Evolutionary conservation across 2,888 invertebrate species (phyloP), one percentile per base, ranked within the genome.

Genomic region (Pollenia labialis): DNA sequence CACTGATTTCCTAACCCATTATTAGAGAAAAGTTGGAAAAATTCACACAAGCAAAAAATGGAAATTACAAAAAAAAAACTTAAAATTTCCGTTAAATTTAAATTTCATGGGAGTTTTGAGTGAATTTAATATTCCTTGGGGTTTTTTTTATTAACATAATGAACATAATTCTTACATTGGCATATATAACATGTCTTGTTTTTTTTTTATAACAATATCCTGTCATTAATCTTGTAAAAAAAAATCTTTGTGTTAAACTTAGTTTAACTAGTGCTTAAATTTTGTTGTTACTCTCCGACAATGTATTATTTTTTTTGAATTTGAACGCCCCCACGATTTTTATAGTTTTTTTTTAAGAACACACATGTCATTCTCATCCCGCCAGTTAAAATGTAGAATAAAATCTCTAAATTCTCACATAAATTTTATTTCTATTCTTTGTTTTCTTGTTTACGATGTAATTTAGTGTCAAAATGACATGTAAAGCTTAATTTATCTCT

Each of bases 401-500:
- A 84, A 54, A 52, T 58, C 44, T 60, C 10, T 10, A 66, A 58
- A 44, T 77, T 83, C 83, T 72, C 83, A 83, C 77, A 72, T 83
- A 58, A 79, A 79, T 64, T 79, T 83, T 32, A 50, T 52, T 81
- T 66, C 18, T 52, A 18, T 81, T 58, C 18, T 64, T 75, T 76
- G 69, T 60, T 69, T 48, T 69, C 46, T 64, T 60, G 58, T 44
- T 81, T 56, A 56, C 52, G 44, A 66, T 60, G 75, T 66, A 66
- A 72, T 75, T 84, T 66, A 72, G 80, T 83, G 86, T 75, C 54
- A 68, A 75, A 81, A 40, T 74, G 85, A 79, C 81, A 82, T 62
- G 68, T 68, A 79, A 69, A 79, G 75, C 62, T 75, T 75, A 82
- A 86, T 86, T 86, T 85, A 85, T 82, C 62, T 82, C 79, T 62